Conservation (phyloP, 2,888 invertebrate species). For the Hedya salicella region DNA sequence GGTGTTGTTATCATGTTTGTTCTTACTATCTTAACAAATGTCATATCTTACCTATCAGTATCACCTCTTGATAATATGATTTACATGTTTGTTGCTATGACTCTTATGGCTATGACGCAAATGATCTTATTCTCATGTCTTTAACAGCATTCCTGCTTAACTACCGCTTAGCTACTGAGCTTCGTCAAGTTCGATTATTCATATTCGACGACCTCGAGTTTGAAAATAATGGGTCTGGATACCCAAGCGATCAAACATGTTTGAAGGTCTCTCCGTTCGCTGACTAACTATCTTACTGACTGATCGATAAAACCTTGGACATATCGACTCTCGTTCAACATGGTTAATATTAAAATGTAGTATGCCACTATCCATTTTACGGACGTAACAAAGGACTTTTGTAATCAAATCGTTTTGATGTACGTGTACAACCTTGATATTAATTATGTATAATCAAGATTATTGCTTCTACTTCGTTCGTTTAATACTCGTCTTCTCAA, state of each 20-base stretch:
- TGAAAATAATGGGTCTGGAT: slow-evolving; percentile 4
- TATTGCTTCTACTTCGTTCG: slow-evolving; percentile 9
- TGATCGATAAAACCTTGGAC: slow-evolving; percentile 60
- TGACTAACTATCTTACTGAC: slow-evolving; percentile 30
- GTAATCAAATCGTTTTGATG: slow-evolving; percentile 30
- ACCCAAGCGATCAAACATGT: slow-evolving; percentile 22
- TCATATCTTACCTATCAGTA: slow-evolving; percentile 61
- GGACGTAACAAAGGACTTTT: slow-evolving; percentile 31
- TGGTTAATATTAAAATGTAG: slow-evolving; percentile 51
- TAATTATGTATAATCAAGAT: slow-evolving; percentile 27
- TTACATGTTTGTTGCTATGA: slow-evolving; percentile 57
- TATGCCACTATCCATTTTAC: slow-evolving; percentile 16
- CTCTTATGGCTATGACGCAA: too few relatives aligned
- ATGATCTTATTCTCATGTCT: too few relatives aligned
- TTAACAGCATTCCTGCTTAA: slow-evolving; percentile 19
- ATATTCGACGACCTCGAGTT: slow-evolving; percentile 13
- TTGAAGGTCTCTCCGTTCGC: slow-evolving; percentile 44
- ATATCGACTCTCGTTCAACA: slow-evolving; percentile 53
- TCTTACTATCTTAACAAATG: slow-evolving; percentile 53
- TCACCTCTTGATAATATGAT: slow-evolving; percentile 52
- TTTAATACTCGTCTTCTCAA: slow-evolving; percentile 4
- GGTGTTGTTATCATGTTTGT: slow-evolving; percentile 52
- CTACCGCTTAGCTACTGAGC: slow-evolving; percentile 4
- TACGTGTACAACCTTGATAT: slow-evolving; percentile 18
- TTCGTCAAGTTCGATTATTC: slow-evolving; percentile 15